Conservation (phyloP, 2,888 invertebrate species). For the Carterocephalus palaemon region DNA sequence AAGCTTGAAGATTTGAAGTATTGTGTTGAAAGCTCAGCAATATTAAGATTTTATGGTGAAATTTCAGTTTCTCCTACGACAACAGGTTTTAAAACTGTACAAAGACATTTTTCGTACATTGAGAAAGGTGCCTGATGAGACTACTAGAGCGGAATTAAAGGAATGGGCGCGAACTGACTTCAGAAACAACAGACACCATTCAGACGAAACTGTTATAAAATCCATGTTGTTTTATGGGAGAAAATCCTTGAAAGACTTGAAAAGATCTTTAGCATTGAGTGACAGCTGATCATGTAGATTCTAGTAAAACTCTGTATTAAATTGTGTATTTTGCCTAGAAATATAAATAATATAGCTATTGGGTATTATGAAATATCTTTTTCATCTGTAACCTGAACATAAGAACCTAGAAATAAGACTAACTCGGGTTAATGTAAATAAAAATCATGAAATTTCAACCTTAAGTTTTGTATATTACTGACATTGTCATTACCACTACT, state of each 20-base stretch:
- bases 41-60: slow-evolving; percentile 5
- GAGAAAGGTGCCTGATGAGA: slow-evolving; percentile 81
- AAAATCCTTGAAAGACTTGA: slow-evolving; percentile 83
- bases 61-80: slow-evolving; percentile 87
- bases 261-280: slow-evolving; percentile 81
- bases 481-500: no score
- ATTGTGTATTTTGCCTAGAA: no score
- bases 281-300: slow-evolving; percentile 48
- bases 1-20: background rate
- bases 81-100: slow-evolving; percentile 88
- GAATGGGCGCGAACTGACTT: slow-evolving; percentile 88
- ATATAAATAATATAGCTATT: no score
- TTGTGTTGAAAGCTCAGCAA: background rate
- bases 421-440: no score
- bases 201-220: slow-evolving; percentile 86
- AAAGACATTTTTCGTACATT: slow-evolving; percentile 84
- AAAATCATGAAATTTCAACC: no score
- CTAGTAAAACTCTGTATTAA: no score
- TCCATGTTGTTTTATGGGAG: slow-evolving; percentile 84
- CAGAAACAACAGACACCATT: slow-evolving; percentile 82
- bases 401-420: no score
- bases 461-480: no score
- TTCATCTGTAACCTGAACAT: no score
- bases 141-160: slow-evolving; percentile 81
- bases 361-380: no score